Percentiles rank a stretch among this genome's conserved stretches.
Conservation (phyloP, 2,888 invertebrate species). For the Platycnemis pennipes region DNA sequence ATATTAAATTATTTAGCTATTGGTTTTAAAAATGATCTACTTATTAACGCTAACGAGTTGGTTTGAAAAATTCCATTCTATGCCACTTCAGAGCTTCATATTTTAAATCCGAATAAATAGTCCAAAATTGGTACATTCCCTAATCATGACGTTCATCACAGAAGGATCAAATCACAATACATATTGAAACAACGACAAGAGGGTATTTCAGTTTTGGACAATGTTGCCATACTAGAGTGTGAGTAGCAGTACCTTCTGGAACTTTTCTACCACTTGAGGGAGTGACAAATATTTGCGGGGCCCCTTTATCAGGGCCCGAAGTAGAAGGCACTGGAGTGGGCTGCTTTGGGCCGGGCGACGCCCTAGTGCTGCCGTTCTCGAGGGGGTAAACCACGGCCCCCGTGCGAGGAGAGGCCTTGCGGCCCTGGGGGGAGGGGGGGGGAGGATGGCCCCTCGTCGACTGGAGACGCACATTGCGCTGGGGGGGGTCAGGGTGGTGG, state of each 20-base stretch:
- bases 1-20: no score
- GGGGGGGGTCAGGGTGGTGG: constrained; percentile 67
- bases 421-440: constrained; percentile 65
- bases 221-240: neutral
- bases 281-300: constrained; percentile 55
- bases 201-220: constrained; percentile 12
- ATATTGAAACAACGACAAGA: no score
- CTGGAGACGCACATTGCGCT: constrained; percentile 68
- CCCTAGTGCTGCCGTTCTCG: constrained; percentile 64
- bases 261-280: constrained; percentile 61
- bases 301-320: constrained; percentile 45
- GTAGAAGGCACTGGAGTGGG: constrained; percentile 58
- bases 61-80: no score
- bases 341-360: constrained; percentile 63
- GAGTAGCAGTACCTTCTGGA: constrained; percentile 59
- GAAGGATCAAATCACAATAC: no score
- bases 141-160: no score
- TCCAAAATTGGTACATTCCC: no score
- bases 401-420: constrained; percentile 69
- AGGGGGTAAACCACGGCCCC: constrained; percentile 42
- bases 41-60: no score
- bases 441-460: constrained; percentile 60
- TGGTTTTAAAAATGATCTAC: no score
- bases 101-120: no score
- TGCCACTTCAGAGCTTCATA: no score